phyloP scores from a whole-genome alignment of 2,888 invertebrate genomes.

The Panorpa germanica region DNA sequence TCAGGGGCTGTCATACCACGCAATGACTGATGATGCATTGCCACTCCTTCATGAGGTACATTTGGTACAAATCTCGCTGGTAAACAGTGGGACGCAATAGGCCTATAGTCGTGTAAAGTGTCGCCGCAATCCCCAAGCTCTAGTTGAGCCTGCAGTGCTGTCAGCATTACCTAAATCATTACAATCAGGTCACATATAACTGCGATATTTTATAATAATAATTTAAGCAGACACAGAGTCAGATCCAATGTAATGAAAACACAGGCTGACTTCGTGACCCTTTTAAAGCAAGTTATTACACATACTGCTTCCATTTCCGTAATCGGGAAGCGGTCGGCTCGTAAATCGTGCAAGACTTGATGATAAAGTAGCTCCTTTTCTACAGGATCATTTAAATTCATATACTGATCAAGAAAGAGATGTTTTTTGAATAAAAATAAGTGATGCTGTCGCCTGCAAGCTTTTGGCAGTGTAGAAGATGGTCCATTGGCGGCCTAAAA shows the following conservation, averaged over 20 bases:
- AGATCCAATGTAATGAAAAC: background rate
- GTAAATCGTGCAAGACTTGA: conserved; percentile 77
- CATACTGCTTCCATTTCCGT: conserved; percentile 87
- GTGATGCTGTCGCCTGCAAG: conserved; percentile 37
- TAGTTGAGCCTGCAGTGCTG: conserved; percentile 83
- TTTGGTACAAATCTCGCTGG: conserved; percentile 64
- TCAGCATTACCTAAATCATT: conserved; percentile 65
- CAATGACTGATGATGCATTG: conserved; percentile 79
- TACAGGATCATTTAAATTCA: conserved; percentile 65
- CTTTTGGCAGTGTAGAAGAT: conserved; percentile 23
- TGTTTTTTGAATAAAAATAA: conserved; percentile 68
- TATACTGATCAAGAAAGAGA: conserved; percentile 58
- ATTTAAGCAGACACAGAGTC: background rate
- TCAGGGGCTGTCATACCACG: conserved; percentile 71
- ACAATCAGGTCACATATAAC: background rate
- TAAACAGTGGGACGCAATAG: conserved; percentile 62
- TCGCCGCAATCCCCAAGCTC: conserved; percentile 72
- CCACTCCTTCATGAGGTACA: conserved; percentile 66
- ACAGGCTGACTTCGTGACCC: background rate
- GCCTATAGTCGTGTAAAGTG: conserved; percentile 40
- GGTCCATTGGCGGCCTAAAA: conserved; percentile 21
- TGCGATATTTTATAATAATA: conserved; percentile 3
- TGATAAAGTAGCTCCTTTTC: conserved; percentile 89
- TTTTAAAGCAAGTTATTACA: conserved; percentile 15
- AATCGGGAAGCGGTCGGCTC: conserved; percentile 81